A percentile compares a stretch with the other conserved stretches of the same genome.
These are phyloP conservation scores for Penaeus chinensis DNA, from an alignment of 1,140 invertebrate genomes.

Conservation along the genomic window DNA sequence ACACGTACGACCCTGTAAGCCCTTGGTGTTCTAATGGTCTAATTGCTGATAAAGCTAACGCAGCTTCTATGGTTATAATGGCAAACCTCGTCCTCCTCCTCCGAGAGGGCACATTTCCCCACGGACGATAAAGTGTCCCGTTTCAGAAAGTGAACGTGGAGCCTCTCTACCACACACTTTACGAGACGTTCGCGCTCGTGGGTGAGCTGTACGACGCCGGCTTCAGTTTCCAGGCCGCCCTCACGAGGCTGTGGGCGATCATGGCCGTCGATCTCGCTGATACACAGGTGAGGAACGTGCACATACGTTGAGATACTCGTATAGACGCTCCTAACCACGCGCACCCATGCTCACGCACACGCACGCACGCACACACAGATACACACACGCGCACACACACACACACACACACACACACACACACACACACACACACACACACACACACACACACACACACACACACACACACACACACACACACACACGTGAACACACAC, in stretches of 20 bases:
- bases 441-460: too few relatives aligned
- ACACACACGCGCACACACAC: background rate
- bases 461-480: too few relatives aligned
- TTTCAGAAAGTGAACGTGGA: conserved; percentile 37
- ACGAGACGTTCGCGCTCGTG: conserved; percentile 62
- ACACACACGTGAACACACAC: too few relatives aligned
- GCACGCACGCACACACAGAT: background rate
- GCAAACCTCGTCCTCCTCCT: too few relatives aligned
- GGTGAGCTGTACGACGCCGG: conserved; percentile 54
- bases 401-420: too few relatives aligned
- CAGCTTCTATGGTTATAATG: background rate
- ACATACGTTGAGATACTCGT: background rate
- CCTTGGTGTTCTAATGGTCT: background rate
- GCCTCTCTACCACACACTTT: conserved; percentile 63
- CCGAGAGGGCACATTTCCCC: background rate
- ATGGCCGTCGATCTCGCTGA: conserved; percentile 50
- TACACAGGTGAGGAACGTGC: conserved; percentile 5
- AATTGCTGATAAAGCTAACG: too few relatives aligned
- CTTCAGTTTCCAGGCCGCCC: conserved; percentile 57
- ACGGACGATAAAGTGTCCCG: background rate
- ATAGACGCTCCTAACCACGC: background rate
- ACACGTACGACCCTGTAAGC: conserved; percentile 39
- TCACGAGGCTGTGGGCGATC: conserved; percentile 64
- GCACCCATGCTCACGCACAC: background rate
- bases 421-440: too few relatives aligned